Percentiles rank a stretch among this genome's conserved stretches.
phyloP scores from a whole-genome alignment of 1,140 invertebrate species.

The Battus philenor region DNA sequence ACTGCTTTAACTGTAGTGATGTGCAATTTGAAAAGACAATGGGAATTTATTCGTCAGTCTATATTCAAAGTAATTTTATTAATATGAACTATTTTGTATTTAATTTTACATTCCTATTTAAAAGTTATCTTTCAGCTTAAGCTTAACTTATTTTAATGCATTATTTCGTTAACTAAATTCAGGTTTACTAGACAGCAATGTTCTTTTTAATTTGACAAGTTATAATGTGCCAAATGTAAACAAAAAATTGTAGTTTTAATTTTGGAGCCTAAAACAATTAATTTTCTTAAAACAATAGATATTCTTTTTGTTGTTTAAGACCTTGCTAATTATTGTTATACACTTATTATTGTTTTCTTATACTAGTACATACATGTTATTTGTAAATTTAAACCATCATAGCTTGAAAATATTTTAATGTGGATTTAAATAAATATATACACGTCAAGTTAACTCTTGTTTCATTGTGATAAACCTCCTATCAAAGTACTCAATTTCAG shows the following conservation, averaged over 20 bases:
- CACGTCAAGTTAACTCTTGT: constrained; percentile 38
- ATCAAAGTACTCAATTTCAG: too few relatives aligned
- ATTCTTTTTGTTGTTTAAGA: constrained; percentile 19
- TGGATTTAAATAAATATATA: constrained; percentile 59
- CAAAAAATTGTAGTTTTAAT: constrained; percentile 4
- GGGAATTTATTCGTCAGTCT: constrained; percentile 6
- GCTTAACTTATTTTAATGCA: too few relatives aligned
- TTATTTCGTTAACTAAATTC: too few relatives aligned
- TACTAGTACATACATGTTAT: constrained; percentile 37
- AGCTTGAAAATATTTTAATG: constrained; percentile 61
- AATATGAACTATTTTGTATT: constrained; percentile 14
- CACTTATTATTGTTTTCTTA: constrained; percentile 37
- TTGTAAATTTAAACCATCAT: constrained; percentile 45
- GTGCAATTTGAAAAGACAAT: constrained; percentile 1
- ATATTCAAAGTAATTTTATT: not conserved
- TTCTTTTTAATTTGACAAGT: not conserved
- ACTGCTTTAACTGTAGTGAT: too few relatives aligned
- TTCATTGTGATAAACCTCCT: too few relatives aligned
- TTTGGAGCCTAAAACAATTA: not conserved
- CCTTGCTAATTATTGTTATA: constrained; percentile 35
- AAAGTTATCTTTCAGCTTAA: too few relatives aligned
- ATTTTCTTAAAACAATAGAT: not conserved
- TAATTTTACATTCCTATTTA: constrained; percentile 12
- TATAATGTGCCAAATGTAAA: constrained; percentile 11
- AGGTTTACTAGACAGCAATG: too few relatives aligned